Conservation (phyloP, 2,113 vertebrate genomes). For the Microtus richardsoni region DNA sequence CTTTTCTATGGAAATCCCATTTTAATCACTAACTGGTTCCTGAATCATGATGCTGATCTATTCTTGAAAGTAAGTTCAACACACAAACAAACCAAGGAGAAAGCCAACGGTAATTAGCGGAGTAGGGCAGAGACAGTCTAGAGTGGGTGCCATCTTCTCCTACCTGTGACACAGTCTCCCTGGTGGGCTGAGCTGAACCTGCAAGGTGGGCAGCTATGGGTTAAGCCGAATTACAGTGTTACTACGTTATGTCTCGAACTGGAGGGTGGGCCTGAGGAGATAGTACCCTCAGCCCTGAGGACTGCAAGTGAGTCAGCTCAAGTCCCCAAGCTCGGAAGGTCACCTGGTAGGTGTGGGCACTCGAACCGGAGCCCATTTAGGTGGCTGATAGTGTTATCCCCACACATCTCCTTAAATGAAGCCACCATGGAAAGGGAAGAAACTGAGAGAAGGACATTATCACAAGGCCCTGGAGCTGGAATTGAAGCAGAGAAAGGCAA, state of each 20-base stretch:
- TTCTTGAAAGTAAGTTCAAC: conserved; percentile 42
- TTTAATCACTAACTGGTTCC: conserved; percentile 8
- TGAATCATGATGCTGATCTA: neutral
- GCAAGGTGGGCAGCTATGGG: neutral
- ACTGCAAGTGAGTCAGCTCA: conserved; percentile 48
- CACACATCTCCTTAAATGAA: conserved; percentile 69
- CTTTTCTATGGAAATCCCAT: neutral
- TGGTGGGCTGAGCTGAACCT: neutral
- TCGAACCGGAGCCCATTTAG: conserved; percentile 48
- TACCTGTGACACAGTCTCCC: neutral
- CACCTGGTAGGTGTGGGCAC: neutral
- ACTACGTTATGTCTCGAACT: conserved; percentile 26
- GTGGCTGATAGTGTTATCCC: conserved; percentile 63
- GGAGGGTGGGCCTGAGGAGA: neutral
- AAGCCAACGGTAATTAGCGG: neutral
- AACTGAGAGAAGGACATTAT: conserved; percentile 51
- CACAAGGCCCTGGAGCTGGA: conserved; percentile 16
- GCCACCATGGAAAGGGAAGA: conserved; percentile 39
- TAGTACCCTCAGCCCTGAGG: conserved; percentile 22
- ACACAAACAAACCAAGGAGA: conserved; percentile 16
- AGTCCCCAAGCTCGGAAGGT: conserved; percentile 47
- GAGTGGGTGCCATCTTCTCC: neutral
- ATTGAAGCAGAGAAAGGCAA: neutral
- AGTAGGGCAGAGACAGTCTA: neutral
- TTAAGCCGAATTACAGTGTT: conserved; percentile 44